These are phyloP conservation scores for Papilio glaucus DNA, from an alignment of 1,140 invertebrate genomes.

Conservation along the genomic window DNA sequence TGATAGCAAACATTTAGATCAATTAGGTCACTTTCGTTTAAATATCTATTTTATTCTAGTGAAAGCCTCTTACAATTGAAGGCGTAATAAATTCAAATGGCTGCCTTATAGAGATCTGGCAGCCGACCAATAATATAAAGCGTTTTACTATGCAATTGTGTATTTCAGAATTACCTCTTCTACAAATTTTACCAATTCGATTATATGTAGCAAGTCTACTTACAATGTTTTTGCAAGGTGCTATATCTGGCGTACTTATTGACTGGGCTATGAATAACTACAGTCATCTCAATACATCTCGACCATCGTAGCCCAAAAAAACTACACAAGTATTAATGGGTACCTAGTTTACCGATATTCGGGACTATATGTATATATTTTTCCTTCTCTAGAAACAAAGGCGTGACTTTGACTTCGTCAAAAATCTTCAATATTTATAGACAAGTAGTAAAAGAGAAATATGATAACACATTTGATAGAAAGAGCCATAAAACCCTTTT, in stretches of 20 bases:
- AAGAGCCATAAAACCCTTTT: constrained; percentile 59
- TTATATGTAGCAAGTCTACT: neutral
- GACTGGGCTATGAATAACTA: too few relatives aligned
- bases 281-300: too few relatives aligned
- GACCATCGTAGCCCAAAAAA: too few relatives aligned
- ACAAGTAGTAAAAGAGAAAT: constrained; percentile 36
- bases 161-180: constrained; percentile 9
- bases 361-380: too few relatives aligned
- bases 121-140: constrained; percentile 31
- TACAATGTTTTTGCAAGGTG: neutral
- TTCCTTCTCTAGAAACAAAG: neutral
- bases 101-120: constrained; percentile 35
- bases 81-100: constrained; percentile 32
- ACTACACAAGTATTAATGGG: too few relatives aligned
- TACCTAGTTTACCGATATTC: too few relatives aligned
- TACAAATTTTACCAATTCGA: neutral
- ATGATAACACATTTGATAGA: constrained; percentile 53
- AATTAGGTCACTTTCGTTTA: neutral
- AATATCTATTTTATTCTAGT: constrained; percentile 26
- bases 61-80: constrained; percentile 22
- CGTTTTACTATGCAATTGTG: constrained; percentile 31
- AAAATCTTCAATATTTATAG: constrained; percentile 20
- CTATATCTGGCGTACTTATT: too few relatives aligned
- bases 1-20: neutral
- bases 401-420: neutral